Percentiles rank a stretch among this genome's conserved stretches.
Evolutionary conservation across 2,888 invertebrate genomes (phyloP).

Genomic region (Synanthedon vespiformis): DNA sequence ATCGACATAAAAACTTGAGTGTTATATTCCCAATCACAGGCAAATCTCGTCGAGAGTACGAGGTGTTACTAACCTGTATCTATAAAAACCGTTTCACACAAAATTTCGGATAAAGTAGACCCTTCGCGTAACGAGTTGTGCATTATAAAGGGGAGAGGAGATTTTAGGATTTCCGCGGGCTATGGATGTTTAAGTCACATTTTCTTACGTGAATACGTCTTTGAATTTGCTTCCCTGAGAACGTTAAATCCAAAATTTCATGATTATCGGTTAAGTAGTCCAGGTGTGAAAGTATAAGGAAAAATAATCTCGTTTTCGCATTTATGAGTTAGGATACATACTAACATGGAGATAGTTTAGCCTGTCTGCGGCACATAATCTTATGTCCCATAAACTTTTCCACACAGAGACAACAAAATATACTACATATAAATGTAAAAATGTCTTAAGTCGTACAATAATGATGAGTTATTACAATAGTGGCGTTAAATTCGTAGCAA

Average conservation of each 20-base stretch:
- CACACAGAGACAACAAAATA: too few species aligned
- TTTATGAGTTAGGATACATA: too few species aligned
- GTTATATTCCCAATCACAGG: constrained; percentile 1
- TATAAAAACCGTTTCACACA: constrained; percentile 9
- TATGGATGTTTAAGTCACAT: too few species aligned
- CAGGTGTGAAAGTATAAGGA: too few species aligned
- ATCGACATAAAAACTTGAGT: neutral
- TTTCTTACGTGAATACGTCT: too few species aligned
- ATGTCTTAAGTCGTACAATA: constrained; percentile 4
- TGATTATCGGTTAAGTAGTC: too few species aligned
- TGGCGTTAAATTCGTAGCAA: constrained; percentile 4
- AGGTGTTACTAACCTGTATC: constrained; percentile 7
- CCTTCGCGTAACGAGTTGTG: constrained; percentile 20
- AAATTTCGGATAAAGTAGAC: constrained; percentile 19
- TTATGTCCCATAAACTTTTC: too few species aligned
- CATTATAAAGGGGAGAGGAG: constrained; percentile 12
- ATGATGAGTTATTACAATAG: constrained; percentile 1
- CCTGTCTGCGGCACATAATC: too few species aligned
- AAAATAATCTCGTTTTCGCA: too few species aligned
- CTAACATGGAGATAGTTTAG: too few species aligned
- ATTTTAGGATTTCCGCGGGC: constrained; percentile 28
- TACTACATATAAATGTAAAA: neutral
- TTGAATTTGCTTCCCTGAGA: too few species aligned
- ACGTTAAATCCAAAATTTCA: too few species aligned
- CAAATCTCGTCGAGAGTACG: constrained; percentile 5